Base-by-base conservation (phyloP, 2,888 invertebrate species). In the Torymus texanus region DNA sequence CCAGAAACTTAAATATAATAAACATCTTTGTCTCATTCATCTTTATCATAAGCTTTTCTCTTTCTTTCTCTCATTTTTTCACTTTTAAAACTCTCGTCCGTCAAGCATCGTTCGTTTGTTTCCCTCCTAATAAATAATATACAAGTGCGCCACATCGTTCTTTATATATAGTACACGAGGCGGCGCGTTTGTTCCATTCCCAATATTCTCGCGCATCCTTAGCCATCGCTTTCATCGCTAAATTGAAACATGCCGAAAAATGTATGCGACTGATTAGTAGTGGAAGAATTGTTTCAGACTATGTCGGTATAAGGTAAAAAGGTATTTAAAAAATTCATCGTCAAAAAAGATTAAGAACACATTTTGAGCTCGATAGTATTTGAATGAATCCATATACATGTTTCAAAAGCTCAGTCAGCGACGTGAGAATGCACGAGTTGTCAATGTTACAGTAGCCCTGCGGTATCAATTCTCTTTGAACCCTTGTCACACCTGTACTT, bases 1-100 rank as follows among this genome's bases (percentile, higher is more conserved):
- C 85, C 87, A 85, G 87, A 89, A 90, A 88, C 88, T 88, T 8
- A 90, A 89, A 88, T 87, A 87, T 86, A 89, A 89, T 87, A 88
- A 88, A 88, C 85, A 82, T 88, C 80, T 81, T 71, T 73, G 71
- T 72, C 67, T 62, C 55, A 72, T 18, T 56, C 72, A 78, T 75
- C 73, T 70, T 63, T 71, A 55, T 74, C 62, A 53, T 79, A 72
- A 81, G 72, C 53, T 81, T 85, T 79, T 84, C 82, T 76, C 68
- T 74, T 77, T 61, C 29, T 5, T 41, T 41, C 41, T 41, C 41
- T 41, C 41, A 41, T 81, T 21, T 58, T 50, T 59, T 18, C 41
- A 18, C 62, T 55, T 21, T 51, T 65, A 18, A 24, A 51, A 59
- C 61, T 62, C n/a, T 58, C 73, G 50, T 71, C 81, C 84, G 80